Evolutionary conservation across 1,140 invertebrate genomes (phyloP).

Genomic region (Trachelipus rathkii): DNA sequence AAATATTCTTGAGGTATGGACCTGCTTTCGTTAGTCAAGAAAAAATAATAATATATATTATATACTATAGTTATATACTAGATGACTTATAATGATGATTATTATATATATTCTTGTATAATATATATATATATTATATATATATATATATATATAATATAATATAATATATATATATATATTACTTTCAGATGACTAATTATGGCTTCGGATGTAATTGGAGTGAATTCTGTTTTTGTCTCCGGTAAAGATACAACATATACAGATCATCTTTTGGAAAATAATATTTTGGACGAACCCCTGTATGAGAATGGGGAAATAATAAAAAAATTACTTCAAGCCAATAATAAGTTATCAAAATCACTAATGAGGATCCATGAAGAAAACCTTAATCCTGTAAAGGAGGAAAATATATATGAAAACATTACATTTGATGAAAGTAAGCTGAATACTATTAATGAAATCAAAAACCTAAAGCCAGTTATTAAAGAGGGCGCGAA

Average conservation of each 20-base stretch:
- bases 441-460: not conserved
- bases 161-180: not conserved
- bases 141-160: too few relatives aligned
- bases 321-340: not conserved
- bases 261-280: not conserved
- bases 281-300: not conserved
- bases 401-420: slow-evolving; percentile 8
- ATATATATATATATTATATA: too few relatives aligned
- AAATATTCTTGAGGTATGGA: too few relatives aligned
- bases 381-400: not conserved
- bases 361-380: not conserved
- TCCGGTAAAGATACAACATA: not conserved
- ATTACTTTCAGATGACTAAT: not conserved
- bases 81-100: too few relatives aligned
- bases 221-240: not conserved
- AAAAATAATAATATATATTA: too few relatives aligned
- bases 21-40: too few relatives aligned
- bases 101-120: too few relatives aligned
- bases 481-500: not conserved
- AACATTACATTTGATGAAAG: not conserved
- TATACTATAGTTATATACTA: too few relatives aligned
- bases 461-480: not conserved
- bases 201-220: not conserved
- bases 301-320: not conserved
- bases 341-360: not conserved